Percentiles rank a stretch among this genome's conserved stretches.
Evolutionary conservation across 2,888 invertebrate genomes (phyloP).

Genomic region (Hypomecis punctinalis): DNA sequence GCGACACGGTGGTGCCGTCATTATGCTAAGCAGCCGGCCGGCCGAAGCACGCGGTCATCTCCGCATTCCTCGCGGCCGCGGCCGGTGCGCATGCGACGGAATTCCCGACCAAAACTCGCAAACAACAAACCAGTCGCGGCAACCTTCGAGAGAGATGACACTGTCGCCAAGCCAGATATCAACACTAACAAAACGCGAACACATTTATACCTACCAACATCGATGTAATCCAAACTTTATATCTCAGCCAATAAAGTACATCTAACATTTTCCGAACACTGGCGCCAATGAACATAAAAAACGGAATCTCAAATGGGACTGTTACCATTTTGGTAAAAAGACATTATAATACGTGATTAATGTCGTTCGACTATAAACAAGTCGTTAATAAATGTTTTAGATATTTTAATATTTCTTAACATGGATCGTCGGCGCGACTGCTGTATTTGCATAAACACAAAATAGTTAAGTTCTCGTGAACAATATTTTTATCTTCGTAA

Average conservation of each 20-base stretch:
- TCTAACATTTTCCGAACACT: conserved; percentile 13
- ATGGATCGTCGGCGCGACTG: conserved; percentile 36
- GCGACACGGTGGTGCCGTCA: conserved; percentile 60
- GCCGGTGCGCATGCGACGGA: conserved; percentile 62
- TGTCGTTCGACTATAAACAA: conserved; percentile 60
- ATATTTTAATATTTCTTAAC: conserved; percentile 44
- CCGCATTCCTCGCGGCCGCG: conserved; percentile 74
- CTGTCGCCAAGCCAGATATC: conserved; percentile 42
- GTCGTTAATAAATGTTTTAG: conserved; percentile 50
- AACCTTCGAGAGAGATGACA: conserved; percentile 49
- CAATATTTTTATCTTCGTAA: conserved; percentile 8
- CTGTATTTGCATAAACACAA: conserved; percentile 38
- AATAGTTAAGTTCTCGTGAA: conserved; percentile 18
- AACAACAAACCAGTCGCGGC: conserved; percentile 50
- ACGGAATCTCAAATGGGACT: conserved; percentile 42
- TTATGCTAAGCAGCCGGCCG: conserved; percentile 71
- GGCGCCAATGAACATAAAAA: conserved; percentile 47
- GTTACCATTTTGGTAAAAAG: conserved; percentile 44
- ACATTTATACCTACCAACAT: conserved; percentile 14
- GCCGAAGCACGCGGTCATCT: conserved; percentile 74
- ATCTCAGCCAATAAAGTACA: conserved; percentile 16
- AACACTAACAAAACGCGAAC: conserved; percentile 25
- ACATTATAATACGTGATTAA: conserved; percentile 46
- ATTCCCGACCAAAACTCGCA: conserved; percentile 63
- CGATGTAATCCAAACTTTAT: conserved; percentile 16